A percentile compares a stretch with the other conserved stretches of the same genome.
phyloP scores from a whole-genome alignment of 2,113 vertebrate genomes.

The Columba livia region DNA sequence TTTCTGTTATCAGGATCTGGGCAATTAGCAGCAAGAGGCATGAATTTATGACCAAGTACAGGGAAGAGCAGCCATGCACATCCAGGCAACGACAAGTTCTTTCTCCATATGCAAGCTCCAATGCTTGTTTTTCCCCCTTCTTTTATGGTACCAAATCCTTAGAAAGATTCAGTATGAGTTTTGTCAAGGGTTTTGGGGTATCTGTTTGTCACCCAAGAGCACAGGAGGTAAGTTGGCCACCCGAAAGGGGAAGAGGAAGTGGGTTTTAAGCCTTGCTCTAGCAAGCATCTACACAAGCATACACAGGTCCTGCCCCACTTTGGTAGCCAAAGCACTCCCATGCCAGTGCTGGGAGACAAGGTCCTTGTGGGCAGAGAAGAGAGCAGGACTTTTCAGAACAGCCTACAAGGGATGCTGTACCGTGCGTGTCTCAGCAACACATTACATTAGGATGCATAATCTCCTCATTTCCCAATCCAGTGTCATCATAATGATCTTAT shows the following conservation, averaged over 20 bases:
- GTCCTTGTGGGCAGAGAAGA: neutral
- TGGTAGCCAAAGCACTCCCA: neutral
- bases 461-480: neutral
- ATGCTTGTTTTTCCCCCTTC: neutral
- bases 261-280: neutral
- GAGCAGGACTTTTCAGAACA: neutral
- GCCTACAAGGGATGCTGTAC: neutral
- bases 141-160: neutral
- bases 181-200: neutral
- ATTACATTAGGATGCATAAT: neutral
- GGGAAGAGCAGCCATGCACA: neutral
- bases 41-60: neutral
- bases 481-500: neutral
- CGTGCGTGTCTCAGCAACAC: neutral
- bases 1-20: neutral
- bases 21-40: neutral
- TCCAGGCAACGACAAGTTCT: neutral
- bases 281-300: neutral
- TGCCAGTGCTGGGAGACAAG: neutral
- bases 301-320: neutral
- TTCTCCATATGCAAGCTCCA: rapidly evolving
- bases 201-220: neutral
- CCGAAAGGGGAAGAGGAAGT: neutral
- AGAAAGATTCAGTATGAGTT: neutral
- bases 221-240: neutral